These are phyloP conservation scores for Echinarachnius parma DNA, from an alignment of 53 echinoderm and acorn worm species.

Conservation along the genomic window DNA sequence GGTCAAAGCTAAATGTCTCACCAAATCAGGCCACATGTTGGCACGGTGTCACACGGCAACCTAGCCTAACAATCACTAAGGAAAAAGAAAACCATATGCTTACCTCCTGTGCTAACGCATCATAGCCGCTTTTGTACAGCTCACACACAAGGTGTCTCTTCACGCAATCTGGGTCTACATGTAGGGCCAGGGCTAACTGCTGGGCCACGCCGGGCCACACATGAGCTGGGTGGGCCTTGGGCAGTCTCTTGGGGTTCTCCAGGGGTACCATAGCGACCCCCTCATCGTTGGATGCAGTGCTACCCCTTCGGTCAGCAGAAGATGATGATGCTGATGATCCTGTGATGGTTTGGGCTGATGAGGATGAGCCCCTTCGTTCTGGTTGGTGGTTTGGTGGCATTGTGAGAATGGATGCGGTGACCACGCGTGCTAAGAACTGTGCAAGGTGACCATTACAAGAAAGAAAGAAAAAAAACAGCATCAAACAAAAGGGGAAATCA, in stretches of 20 bases:
- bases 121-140: constrained; percentile 92
- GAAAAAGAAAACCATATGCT: too few relatives aligned
- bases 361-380: constrained; percentile 17
- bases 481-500: not conserved
- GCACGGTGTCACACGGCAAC: too few relatives aligned
- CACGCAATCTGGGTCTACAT: constrained; percentile 67
- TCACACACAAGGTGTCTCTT: constrained; percentile 90
- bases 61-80: too few relatives aligned
- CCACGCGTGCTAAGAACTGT: constrained; percentile 71
- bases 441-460: not conserved
- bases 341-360: constrained; percentile 27
- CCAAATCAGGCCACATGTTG: too few relatives aligned
- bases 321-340: constrained; percentile 30
- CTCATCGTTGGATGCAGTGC: constrained; percentile 11
- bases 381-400: constrained; percentile 65
- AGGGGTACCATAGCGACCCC: constrained; percentile 33
- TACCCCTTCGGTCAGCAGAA: constrained; percentile 25
- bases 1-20: too few relatives aligned
- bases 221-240: constrained; percentile 64
- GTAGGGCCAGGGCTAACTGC: constrained; percentile 71
- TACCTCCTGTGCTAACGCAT: constrained; percentile 87
- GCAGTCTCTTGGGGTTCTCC: constrained; percentile 49
- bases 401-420: constrained; percentile 61
- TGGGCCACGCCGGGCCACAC: constrained; percentile 72
- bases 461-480: not conserved